Evolutionary conservation across 2,888 invertebrate species (phyloP), one percentile per base, ranked within the genome.

Genomic region (Aleiodes alternator): DNA sequence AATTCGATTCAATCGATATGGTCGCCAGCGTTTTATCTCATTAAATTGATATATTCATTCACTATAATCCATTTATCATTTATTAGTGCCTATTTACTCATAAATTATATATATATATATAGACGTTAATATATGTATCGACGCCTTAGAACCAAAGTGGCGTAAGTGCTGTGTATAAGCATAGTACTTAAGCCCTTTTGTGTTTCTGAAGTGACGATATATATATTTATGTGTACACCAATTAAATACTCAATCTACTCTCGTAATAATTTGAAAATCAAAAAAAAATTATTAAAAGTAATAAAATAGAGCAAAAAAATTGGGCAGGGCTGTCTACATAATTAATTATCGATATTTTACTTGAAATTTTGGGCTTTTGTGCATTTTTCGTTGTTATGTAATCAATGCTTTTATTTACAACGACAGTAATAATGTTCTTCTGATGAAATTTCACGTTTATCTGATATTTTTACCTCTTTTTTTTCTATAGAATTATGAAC

Each of bases 51-150:
- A 72, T 72, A 61, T 34, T 70, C 34, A 50, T 75, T 69, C 53
- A 29, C 59, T 68, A 59, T 75, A 69, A 55, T 76, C 61, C 51
- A 72, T 48, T 72, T 70, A 43, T 56, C 66, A 73, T 59, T 51
- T 64, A 61, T 76, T 74, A 74, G 29, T 75, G 72, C 66, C 50
- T 64, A 74, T 34, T 80, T 66, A 74, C 68, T 72, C 69, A 57
- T 73, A 73, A 73, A 69, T 57, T 74, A 76, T 79, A 73, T 70
- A 73, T 70, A 56, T 74, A 73, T 59, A 76, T 72, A 76, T n/a
- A n/a, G n/a, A n/a, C 51, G 34, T 34, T 3, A 6, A 34, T 34
- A 34, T 34, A 34, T 23, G 23, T 23, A 23, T 23, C 23, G 2
- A 2, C 23, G 23, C 23, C 23, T 23, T 23, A 23, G 23, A 23